These are phyloP conservation scores for Lutraria lutraria DNA, from an alignment of 2,888 invertebrate species.

Conservation along the genomic window DNA sequence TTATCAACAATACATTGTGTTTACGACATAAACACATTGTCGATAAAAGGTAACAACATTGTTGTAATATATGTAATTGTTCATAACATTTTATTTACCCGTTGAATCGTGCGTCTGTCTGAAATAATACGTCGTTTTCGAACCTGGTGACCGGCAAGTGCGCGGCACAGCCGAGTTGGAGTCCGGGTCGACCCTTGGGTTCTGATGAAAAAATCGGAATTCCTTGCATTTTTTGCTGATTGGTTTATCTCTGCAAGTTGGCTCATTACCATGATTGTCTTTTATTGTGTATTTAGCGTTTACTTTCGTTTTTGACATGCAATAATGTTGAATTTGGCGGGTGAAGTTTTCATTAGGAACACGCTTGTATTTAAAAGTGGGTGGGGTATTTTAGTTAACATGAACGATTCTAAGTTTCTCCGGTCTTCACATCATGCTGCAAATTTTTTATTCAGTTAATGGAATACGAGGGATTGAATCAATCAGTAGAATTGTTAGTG, in stretches of 20 bases:
- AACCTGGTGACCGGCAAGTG: conserved; percentile 48
- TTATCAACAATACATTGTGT: conserved; percentile 29
- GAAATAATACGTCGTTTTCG: conserved; percentile 28
- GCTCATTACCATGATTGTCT: neutral
- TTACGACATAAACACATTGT: conserved; percentile 40
- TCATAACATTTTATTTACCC: neutral
- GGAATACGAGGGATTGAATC: neutral
- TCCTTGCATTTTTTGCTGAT: neutral
- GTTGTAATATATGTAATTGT: neutral
- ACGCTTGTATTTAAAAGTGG: conserved; percentile 52
- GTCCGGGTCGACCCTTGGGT: conserved; percentile 56
- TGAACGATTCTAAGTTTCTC: neutral
- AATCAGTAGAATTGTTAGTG: neutral
- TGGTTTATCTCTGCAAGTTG: neutral
- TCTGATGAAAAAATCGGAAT: conserved; percentile 25
- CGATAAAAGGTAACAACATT: conserved; percentile 33
- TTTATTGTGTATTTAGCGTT: neutral
- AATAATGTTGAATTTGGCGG: conserved; percentile 69
- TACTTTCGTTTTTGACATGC: conserved; percentile 64
- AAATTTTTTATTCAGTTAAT: neutral
- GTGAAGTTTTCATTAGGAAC: conserved; percentile 70
- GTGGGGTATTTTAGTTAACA: conserved; percentile 56
- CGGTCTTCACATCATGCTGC: neutral
- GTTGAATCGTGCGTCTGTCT: neutral
- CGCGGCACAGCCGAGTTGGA: conserved; percentile 59